Evolutionary conservation across 2,888 invertebrate species (phyloP), one percentile per base, ranked within the genome.

Genomic region (Phragmatobia fuliginosa): DNA sequence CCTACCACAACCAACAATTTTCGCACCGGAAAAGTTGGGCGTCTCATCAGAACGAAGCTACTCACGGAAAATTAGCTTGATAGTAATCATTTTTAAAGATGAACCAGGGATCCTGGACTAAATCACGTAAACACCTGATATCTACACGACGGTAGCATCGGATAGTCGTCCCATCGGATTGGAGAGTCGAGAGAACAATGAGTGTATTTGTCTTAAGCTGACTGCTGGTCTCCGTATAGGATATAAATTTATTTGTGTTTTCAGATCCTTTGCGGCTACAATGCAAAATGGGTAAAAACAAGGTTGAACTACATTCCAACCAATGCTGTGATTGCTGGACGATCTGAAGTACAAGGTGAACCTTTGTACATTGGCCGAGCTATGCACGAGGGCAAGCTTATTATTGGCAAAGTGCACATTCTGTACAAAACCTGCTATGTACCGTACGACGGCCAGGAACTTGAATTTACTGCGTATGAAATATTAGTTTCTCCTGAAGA

Each of bases 341-440:
- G 78, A 66, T 95, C 95, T 74, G 94, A 91, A 80, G 92, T 95
- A 68, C 88, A 91, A n/a, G 62, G 77, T 41, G 95, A 95, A 77
- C 91, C 92, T 69, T 77, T 97, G n/a, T 97, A 95, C 84, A 96
- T 97, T 10, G 96, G 97, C 21, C 95, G 98, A 81, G 97, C 97
- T 6, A 94, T 94, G 67, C 96, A 97, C 84, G 96, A 97, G 77
- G 97, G 97, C 58, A 97, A 96, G 62, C 90, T 97, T 28, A 95
- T 98, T 81, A 97, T 97, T 70, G 98, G 98, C 36, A 98, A 98
- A 92, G 89, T 97, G 45, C 86, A 89, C 63, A 71, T 83, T 32
- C 95, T 96, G 32, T 97, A 98, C 84, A 96, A 96, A n/a, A 96
- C 96, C 0, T 96, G 96, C 75, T 98, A 97, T 85, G 90, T 98